Base-by-base conservation (phyloP, 2,797 vertebrate genomes). In the Liparis tanakae region DNA sequence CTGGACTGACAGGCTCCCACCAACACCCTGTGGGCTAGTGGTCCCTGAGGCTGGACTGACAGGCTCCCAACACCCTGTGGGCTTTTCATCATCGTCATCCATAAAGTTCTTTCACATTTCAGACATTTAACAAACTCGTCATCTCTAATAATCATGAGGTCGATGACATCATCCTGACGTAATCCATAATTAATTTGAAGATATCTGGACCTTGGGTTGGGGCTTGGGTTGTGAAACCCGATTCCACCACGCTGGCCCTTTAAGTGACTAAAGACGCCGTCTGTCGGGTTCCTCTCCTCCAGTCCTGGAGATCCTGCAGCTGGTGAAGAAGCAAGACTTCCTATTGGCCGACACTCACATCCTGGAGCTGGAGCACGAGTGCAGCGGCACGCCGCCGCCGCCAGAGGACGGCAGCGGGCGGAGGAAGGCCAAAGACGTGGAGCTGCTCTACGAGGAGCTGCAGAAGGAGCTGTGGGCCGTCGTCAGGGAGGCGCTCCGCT, bases 231-330 rank as follows among this genome's bases (percentile, higher is more conserved):
- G 25, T 36, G 36, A 36, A 36, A 39, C 37, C 37, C 10, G 10
- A 39, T 3, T 39, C 37, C 37, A 8, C 9, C 37, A 1, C 41
- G 6, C 43, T 44, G 43, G 5, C 13, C 43, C 43, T 44, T 46
- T 46, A 46, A 46, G 17, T 44, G 1, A 17, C 6, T 7, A 3
- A 18, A 46, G 15, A 18, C 3, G 15, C 15, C 43, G 15, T 3
- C 43, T 7, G 43, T 44, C 6, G 43, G 6, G 15, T 17, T 44
- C 17, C 43, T 44, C 43, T 18, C 48, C 53, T 14, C 2, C 82
- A 97, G 96, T 97, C 20, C 85, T 97, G 82, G 96, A 97, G 88
- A 97, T 97, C 87, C 91, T 96, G 80, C 94, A 95, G 89, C 85
- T 97, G 82, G 96, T 98, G 80, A 96, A 95, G 73, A 94, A 90